phyloP scores from a whole-genome alignment of 2,797 vertebrate species.

The Bradypus variegatus region DNA sequence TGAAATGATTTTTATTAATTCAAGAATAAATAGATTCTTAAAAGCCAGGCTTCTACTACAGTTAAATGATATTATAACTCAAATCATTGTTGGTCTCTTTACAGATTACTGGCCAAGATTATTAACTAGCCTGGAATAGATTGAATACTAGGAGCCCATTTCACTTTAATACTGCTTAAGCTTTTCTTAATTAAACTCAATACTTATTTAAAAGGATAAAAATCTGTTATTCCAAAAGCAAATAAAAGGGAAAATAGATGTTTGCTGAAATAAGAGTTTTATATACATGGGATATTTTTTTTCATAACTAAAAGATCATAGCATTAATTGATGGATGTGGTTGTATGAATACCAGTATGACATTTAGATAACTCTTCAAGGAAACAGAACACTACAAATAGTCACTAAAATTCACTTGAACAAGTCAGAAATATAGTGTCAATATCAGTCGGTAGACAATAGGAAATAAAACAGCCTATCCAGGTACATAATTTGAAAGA shows the following conservation, averaged over 20 bases:
- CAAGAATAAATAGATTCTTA: slow-evolving; percentile 1
- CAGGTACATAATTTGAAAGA: not conserved
- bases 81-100: not conserved
- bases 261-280: slow-evolving; percentile 52
- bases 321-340: slow-evolving; percentile 57
- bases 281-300: slow-evolving; percentile 56
- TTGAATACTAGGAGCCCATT: not conserved
- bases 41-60: not conserved
- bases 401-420: slow-evolving; percentile 38
- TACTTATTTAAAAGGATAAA: slow-evolving; percentile 9
- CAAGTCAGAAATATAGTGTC: slow-evolving; percentile 33
- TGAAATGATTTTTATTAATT: slow-evolving; percentile 19
- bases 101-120: not conserved
- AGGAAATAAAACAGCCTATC: slow-evolving; percentile 26
- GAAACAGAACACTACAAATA: slow-evolving; percentile 48
- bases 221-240: slow-evolving; percentile 33
- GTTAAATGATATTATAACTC: not conserved
- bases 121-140: not conserved
- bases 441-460: slow-evolving; percentile 19
- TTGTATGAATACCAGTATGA: slow-evolving; percentile 49
- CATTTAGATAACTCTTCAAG: slow-evolving; percentile 58
- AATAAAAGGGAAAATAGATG: slow-evolving; percentile 44
- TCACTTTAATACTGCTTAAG: not conserved
- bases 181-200: slow-evolving; percentile 43
- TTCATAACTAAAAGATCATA: slow-evolving; percentile 58